Conservation (phyloP, 2,888 invertebrate species). For the Zeuzera pyrina region DNA sequence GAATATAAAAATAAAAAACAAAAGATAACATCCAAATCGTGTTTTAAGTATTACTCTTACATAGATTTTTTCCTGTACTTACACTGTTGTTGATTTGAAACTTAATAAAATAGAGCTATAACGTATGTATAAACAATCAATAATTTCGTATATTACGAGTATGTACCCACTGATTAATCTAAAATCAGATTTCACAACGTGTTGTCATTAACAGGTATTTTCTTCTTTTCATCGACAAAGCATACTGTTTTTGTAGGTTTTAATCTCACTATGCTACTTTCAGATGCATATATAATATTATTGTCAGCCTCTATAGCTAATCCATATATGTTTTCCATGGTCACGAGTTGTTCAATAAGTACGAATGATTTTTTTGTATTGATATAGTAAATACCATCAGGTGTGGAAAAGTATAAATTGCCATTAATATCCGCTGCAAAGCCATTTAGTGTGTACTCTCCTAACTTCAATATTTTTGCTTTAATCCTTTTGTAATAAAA, state of each 20-base stretch:
- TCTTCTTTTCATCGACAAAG: not conserved
- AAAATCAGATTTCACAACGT: not conserved
- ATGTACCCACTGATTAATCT: no score
- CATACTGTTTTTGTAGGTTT: slow-evolving; percentile 10
- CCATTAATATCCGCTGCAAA: slow-evolving; percentile 24
- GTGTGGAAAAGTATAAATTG: slow-evolving; percentile 26
- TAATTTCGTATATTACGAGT: no score
- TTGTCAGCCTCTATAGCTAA: slow-evolving; percentile 7
- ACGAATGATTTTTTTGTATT: not conserved
- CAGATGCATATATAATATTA: slow-evolving; percentile 21
- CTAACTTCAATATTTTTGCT: slow-evolving; percentile 7
- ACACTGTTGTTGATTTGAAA: no score
- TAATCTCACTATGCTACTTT: slow-evolving; percentile 24
- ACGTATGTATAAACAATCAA: no score
- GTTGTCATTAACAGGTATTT: not conserved
- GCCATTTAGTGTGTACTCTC: slow-evolving; percentile 18
- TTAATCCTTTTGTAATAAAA: slow-evolving; percentile 19
- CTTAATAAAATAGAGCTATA: no score
- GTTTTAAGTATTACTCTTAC: no score
- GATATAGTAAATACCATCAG: slow-evolving; percentile 20
- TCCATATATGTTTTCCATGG: slow-evolving; percentile 6
- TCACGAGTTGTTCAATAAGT: slow-evolving; percentile 1
- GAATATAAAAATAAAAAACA: no score
- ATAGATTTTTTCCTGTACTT: no score
- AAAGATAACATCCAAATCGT: no score